A percentile compares a stretch with the other conserved stretches of the same genome.
Evolutionary conservation across 2,888 invertebrate species (phyloP).

Genomic region (Escarpia spicata): DNA sequence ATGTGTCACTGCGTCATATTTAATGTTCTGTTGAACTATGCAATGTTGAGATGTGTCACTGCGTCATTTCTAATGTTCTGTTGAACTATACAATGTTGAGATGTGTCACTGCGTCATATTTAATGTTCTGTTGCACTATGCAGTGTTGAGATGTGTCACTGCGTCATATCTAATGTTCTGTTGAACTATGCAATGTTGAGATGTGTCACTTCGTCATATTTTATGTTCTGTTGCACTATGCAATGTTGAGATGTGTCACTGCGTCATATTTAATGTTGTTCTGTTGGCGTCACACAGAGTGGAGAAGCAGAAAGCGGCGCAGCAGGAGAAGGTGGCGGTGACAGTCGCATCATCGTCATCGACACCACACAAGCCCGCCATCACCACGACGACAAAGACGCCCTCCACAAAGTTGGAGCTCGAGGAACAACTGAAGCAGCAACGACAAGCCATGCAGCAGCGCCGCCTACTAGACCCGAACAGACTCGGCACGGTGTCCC

Average conservation of each 20-base stretch:
- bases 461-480: slow-evolving; percentile 70
- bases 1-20: too few relatives aligned
- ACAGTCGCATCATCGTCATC: slow-evolving; percentile 35
- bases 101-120: neutral
- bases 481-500: neutral
- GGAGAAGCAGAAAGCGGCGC: slow-evolving; percentile 63
- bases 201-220: too few relatives aligned
- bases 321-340: slow-evolving; percentile 62
- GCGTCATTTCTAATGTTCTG: too few relatives aligned
- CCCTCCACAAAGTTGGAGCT: slow-evolving; percentile 78
- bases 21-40: too few relatives aligned
- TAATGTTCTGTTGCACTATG: neutral
- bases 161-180: too few relatives aligned
- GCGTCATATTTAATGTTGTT: slow-evolving; percentile 34
- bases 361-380: slow-evolving; percentile 39
- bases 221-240: too few relatives aligned
- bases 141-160: neutral
- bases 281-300: slow-evolving; percentile 42
- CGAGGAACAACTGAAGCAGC: slow-evolving; percentile 89
- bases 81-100: too few relatives aligned
- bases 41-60: too few relatives aligned
- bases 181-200: too few relatives aligned
- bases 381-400: slow-evolving; percentile 51
- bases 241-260: too few relatives aligned
- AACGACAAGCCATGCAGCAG: slow-evolving; percentile 88